Evolutionary conservation across 2,797 vertebrate species (phyloP), one percentile per base, ranked within the genome.

Genomic region (Sebastes taczanowskii): DNA sequence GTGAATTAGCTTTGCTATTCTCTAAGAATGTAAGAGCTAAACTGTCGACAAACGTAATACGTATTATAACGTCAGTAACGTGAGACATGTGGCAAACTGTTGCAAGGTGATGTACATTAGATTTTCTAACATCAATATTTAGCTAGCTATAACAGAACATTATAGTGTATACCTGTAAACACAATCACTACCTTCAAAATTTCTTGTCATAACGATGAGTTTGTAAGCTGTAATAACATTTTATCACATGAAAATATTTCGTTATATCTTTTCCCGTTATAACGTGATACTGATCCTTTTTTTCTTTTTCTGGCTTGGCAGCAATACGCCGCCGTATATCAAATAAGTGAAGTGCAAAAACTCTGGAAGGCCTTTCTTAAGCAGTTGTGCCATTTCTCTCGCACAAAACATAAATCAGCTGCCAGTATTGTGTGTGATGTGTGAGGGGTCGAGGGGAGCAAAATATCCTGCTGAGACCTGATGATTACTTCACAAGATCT

Each of bases 401-500:
- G 0, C 25, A 60, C 14, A 2, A 46, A 67, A 78, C 64, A 78
- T 74, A 83, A 75, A 80, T 88, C 78, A 78, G 75, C 79, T 74
- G 67, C 67, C 56, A 75, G 49, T 55, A 61, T 72, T 79, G 46
- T 84, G 78, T 81, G 75, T 82, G 75, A 82, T 79, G 80, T 74
- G 74, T 58, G 25, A 65, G 56, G 65, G 86, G 86, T 88, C 88
- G 89, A 74, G 73, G 84, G 62, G 81, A 71, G 73, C 61, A 77
- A 85, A 88, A 85, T 77, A 87, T 89, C 84, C 85, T 74, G 72
- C 77, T 79, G 85, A 86, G 87, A 80, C 69, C 76, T 76, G 67
- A 78, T 87, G 88, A 90, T 91, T 83, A 85, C 84, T 69, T 86
- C 69, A 81, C 74, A 78, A 85, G 62, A 78, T 83, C 74, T 89